Evolutionary conservation across 1,140 invertebrate genomes (phyloP).

Genomic region (Goniozus legneri): DNA sequence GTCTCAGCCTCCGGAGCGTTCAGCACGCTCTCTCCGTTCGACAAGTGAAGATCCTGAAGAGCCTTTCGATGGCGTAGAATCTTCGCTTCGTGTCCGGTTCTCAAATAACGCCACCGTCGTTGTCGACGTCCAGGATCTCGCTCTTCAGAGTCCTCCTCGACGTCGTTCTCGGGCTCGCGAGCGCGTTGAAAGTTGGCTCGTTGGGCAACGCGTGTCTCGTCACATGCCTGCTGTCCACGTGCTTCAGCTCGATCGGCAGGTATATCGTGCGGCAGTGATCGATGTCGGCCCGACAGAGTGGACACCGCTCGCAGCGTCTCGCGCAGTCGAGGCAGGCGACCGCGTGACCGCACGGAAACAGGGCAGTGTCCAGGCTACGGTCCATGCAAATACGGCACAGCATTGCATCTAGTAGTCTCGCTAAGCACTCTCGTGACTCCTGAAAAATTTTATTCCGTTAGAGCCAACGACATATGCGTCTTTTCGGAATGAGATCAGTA

Average conservation of each 20-base stretch:
- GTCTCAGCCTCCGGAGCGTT: not conserved
- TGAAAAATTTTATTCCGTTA: too few species aligned
- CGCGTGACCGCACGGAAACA: slow-evolving; percentile 80
- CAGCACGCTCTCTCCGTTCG: slow-evolving; percentile 26
- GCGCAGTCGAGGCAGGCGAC: slow-evolving; percentile 73
- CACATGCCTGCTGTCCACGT: slow-evolving; percentile 43
- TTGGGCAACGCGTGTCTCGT: slow-evolving; percentile 31
- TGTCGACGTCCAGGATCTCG: slow-evolving; percentile 28
- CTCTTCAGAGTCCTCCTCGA: slow-evolving; percentile 23
- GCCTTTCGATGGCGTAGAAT: slow-evolving; percentile 23
- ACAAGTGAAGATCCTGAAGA: slow-evolving; percentile 37
- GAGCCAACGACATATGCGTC: too few species aligned
- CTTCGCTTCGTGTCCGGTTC: slow-evolving; percentile 21
- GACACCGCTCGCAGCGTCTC: slow-evolving; percentile 68
- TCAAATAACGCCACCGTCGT: slow-evolving; percentile 39
- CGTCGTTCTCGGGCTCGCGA: slow-evolving; percentile 23
- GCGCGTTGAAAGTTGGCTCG: slow-evolving; percentile 19
- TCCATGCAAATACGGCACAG: slow-evolving; percentile 84
- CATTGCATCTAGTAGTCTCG: slow-evolving; percentile 66
- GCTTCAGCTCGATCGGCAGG: slow-evolving; percentile 59
- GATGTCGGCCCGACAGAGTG: slow-evolving; percentile 72
- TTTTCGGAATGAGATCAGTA: too few species aligned
- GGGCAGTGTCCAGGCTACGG: slow-evolving; percentile 71
- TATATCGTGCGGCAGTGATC: slow-evolving; percentile 70
- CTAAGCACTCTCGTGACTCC: slow-evolving; percentile 59